Evolutionary conservation across 2,888 invertebrate genomes (phyloP), one percentile per base, ranked within the genome.

Genomic region (Macrophya alboannulata): DNA sequence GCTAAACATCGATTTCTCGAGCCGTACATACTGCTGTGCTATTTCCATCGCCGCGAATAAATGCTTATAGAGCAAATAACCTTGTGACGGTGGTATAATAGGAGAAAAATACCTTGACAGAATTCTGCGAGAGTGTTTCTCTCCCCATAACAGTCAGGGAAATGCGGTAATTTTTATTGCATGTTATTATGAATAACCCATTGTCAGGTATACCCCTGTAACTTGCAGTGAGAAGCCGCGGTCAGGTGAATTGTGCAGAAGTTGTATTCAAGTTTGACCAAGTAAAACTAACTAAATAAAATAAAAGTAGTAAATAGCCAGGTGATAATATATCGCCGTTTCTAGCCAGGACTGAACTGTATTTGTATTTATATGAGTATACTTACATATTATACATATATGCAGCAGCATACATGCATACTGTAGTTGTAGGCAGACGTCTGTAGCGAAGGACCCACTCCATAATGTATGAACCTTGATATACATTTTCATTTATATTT

Each of bases 401-500:
- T 76, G 4, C 76, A 76, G 4, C 76, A 76, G n/a, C 76, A 76
- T 48, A 76, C 25, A 48, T 76, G 48, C 51, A 62, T 12, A 71
- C 76, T 15, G 40, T 51, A 76, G 76, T 8, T 8, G 21, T 76
- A 76, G 76, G 76, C 31, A 25, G 76, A 45, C 76, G 76, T 48
- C 48, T 43, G 76, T 48, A 76, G 51, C 51, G 15, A 25, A 76
- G 76, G 76, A 76, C 25, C 76, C 21, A 76, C 76, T 76, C 76
- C 76, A 76, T 76, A 76, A 76, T 76, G 76, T 76, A 76, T 76
- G 48, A 76, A 25, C 15, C 76, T 31, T 45, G 45, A 76, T 76
- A 76, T 76, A 48, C 76, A 51, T 76, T 76, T 76, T 48, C 76
- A 76, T 76, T 76, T 76, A 76, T 76, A 76, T 76, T 76, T 76